phyloP scores from a whole-genome alignment of 2,113 vertebrate species.

The Cryptotis parvus region DNA sequence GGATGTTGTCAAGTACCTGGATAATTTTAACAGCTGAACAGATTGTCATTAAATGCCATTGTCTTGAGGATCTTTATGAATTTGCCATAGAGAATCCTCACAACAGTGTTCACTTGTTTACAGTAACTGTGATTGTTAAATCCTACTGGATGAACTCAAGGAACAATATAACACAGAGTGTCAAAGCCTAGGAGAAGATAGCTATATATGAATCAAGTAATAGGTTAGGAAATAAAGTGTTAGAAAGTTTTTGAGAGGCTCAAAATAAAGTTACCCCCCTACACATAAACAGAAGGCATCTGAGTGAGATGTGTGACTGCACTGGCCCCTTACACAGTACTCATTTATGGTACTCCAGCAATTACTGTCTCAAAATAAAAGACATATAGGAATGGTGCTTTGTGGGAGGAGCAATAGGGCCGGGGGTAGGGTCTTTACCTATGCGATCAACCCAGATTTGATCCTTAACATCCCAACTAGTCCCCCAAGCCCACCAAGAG shows the following conservation, averaged over 20 bases:
- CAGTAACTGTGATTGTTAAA: conserved; percentile 45
- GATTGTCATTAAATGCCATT: conserved; percentile 32
- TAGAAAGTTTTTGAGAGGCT: background rate
- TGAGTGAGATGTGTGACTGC: background rate
- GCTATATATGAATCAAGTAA: no score
- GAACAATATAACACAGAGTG: conserved; percentile 16
- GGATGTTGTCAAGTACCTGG: background rate
- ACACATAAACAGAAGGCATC: background rate
- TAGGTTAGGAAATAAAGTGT: conserved; percentile 10
- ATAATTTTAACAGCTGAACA: background rate
- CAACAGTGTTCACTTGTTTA: conserved; percentile 44
- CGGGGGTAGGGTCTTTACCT: no score
- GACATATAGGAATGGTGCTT: conserved; percentile 16
- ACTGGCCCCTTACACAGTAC: background rate
- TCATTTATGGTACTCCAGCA: conserved; percentile 54
- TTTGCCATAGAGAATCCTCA: background rate
- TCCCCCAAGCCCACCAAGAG: no score
- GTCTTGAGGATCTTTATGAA: background rate
- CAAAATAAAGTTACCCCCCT: background rate
- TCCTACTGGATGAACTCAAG: conserved; percentile 26
- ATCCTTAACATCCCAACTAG: no score
- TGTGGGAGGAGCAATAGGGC: background rate
- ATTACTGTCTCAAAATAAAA: conserved; percentile 11
- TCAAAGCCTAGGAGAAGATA: conserved; percentile 60
- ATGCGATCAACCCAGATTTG: no score